These are phyloP conservation scores for Dicycla oo DNA, from an alignment of 2,888 invertebrate species.

Conservation along the genomic window DNA sequence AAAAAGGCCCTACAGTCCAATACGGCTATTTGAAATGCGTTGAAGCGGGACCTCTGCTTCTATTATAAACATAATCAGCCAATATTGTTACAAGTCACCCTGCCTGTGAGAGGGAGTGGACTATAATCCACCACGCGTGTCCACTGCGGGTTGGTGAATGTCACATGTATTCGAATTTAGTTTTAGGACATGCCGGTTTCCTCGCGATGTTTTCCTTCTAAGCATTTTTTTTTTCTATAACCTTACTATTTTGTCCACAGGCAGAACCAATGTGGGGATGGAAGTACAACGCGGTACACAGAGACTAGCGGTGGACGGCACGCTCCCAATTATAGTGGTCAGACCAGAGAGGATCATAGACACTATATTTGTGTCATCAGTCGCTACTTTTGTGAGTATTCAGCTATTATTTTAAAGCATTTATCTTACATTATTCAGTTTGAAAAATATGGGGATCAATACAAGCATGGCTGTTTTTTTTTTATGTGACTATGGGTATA, in stretches of 20 bases:
- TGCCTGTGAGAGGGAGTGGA: too few relatives aligned
- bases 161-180: too few relatives aligned
- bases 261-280: slow-evolving; percentile 74
- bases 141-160: too few relatives aligned
- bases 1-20: background rate
- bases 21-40: background rate
- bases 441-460: too few relatives aligned
- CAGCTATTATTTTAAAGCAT: background rate
- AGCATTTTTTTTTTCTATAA: background rate
- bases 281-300: slow-evolving; percentile 65
- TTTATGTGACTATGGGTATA: too few relatives aligned
- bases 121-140: too few relatives aligned
- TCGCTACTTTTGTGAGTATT: slow-evolving; percentile 92
- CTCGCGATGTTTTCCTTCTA: background rate
- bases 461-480: too few relatives aligned
- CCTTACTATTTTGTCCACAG: slow-evolving; percentile 65
- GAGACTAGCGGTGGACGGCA: slow-evolving; percentile 66
- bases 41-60: background rate
- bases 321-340: slow-evolving; percentile 89
- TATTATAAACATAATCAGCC: background rate
- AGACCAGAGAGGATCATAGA: slow-evolving; percentile 92
- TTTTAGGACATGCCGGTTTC: background rate
- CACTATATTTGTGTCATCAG: slow-evolving; percentile 93
- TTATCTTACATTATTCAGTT: background rate
- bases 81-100: too few relatives aligned